Conservation (phyloP, 2,113 vertebrate species). For the Progne subis region DNA sequence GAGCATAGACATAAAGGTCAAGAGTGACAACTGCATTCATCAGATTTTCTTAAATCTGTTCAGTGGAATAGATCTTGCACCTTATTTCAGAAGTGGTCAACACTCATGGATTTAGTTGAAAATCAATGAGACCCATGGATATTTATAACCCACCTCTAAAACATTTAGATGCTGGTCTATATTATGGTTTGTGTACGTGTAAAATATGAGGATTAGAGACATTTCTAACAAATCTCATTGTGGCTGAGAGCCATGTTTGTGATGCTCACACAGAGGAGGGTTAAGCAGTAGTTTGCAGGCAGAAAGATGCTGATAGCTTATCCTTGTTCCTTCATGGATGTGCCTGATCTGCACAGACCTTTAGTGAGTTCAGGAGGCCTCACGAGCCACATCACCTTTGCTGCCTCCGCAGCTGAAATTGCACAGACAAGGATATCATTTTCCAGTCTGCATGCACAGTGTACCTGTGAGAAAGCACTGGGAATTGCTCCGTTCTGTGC, state of each 20-base stretch:
- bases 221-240: neutral
- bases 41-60: constrained; percentile 2
- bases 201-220: neutral
- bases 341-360: neutral
- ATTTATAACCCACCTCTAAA: neutral
- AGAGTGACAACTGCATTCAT: constrained; percentile 47
- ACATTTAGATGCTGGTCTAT: neutral
- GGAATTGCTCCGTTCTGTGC: neutral
- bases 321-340: neutral
- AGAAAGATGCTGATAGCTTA: neutral
- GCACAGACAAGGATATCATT: accelerated
- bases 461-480: neutral
- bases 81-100: constrained; percentile 9
- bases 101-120: neutral
- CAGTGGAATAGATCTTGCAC: neutral
- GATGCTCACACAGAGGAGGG: neutral
- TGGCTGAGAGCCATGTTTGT: neutral
- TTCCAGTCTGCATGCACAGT: neutral
- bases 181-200: neutral
- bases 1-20: constrained; percentile 46
- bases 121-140: neutral
- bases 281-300: neutral
- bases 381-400: neutral
- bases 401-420: neutral
- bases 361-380: neutral